phyloP scores from a whole-genome alignment of 2,888 invertebrate species.

The Amorpha juglandis region DNA sequence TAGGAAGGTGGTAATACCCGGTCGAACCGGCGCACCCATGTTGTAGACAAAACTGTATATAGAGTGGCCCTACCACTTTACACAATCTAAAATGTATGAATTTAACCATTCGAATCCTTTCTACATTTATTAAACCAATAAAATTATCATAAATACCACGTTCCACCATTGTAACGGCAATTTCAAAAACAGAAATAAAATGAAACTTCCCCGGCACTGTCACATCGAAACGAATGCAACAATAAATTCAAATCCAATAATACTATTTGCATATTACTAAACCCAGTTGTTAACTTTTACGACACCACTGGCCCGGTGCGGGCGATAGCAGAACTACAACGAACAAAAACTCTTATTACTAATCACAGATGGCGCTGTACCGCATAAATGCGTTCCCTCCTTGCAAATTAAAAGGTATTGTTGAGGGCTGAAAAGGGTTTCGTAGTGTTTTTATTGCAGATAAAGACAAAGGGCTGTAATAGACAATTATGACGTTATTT shows the following conservation, averaged over 20 bases:
- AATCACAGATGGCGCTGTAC: conserved; percentile 67
- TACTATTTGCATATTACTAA: conserved; percentile 47
- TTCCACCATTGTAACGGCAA: conserved; percentile 6
- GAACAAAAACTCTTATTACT: conserved; percentile 46
- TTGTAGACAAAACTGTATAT: too few species aligned
- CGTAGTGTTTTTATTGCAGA: conserved; percentile 18
- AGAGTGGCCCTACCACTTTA: too few species aligned
- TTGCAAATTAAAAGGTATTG: conserved; percentile 25
- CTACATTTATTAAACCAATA: neutral
- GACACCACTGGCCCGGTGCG: conserved; percentile 47
- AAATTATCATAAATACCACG: neutral
- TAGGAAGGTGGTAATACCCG: neutral
- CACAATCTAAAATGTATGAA: too few species aligned
- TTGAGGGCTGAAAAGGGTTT: conserved; percentile 7
- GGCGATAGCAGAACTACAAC: conserved; percentile 58
- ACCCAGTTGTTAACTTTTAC: conserved; percentile 47
- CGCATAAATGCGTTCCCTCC: conserved; percentile 26
- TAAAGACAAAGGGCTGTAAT: conserved; percentile 17
- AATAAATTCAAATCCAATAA: conserved; percentile 28
- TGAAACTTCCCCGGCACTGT: conserved; percentile 5
- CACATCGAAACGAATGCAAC: conserved; percentile 4
- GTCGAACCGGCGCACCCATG: neutral
- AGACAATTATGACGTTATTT: conserved; percentile 7
- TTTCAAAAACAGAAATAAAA: conserved; percentile 12
- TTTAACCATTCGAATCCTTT: neutral